Percentiles rank a stretch among this genome's conserved stretches.
Evolutionary conservation across 35 echinoderm and acorn worm species (phyloP).

Genomic region (Apostichopus californicus): DNA sequence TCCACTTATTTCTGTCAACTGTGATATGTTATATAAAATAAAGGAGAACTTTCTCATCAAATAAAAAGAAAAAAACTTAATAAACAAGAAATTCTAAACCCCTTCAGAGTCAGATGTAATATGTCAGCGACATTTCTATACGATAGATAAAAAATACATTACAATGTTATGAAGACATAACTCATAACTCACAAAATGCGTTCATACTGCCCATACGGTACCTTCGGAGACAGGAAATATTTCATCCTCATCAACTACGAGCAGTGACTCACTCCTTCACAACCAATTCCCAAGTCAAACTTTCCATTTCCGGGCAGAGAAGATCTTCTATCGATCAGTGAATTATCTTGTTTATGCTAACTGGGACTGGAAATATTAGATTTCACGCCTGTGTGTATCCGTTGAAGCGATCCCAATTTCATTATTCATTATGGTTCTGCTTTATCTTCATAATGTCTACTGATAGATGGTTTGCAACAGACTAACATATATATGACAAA

Average conservation of each 20-base stretch:
- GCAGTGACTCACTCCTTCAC: background rate
- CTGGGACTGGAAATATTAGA: slow-evolving; percentile 12
- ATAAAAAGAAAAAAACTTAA: too few species aligned
- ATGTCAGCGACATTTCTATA: too few species aligned
- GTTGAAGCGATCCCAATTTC: background rate
- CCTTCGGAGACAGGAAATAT: background rate
- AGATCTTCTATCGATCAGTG: slow-evolving; percentile 10
- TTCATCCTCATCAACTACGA: background rate
- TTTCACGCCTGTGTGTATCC: slow-evolving; percentile 5
- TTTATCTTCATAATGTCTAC: background rate
- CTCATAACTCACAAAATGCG: too few species aligned
- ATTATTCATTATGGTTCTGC: background rate
- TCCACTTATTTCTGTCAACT: too few species aligned
- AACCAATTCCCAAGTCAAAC: slow-evolving; percentile 2
- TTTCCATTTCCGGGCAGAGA: slow-evolving; percentile 6
- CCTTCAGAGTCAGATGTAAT: too few species aligned
- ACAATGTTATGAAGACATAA: too few species aligned
- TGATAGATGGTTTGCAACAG: background rate
- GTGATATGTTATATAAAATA: too few species aligned
- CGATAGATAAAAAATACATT: too few species aligned
- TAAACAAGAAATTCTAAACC: too few species aligned
- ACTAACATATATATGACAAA: background rate
- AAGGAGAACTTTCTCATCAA: too few species aligned
- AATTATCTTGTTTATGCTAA: slow-evolving; percentile 24
- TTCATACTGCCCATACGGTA: background rate